A percentile compares a stretch with the other conserved stretches of the same genome.
phyloP scores from a whole-genome alignment of 1,140 invertebrate genomes.

The Orchestia grillus region DNA sequence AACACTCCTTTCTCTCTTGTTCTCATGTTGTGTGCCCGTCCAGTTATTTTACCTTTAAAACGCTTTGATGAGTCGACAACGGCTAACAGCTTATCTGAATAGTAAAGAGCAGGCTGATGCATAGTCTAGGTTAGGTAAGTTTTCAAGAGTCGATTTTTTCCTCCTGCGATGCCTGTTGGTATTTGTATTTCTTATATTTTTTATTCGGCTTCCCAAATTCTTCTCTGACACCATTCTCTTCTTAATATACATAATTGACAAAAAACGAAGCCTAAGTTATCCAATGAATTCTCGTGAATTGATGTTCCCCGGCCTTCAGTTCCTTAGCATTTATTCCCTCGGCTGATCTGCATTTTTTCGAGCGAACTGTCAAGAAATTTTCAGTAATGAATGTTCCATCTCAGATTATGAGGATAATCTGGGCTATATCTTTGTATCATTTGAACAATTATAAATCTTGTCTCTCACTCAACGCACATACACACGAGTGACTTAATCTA shows the following conservation, averaged over 20 bases:
- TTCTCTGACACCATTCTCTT: neutral
- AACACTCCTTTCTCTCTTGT: neutral
- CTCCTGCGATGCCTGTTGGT: too few species aligned
- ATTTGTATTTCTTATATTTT: neutral
- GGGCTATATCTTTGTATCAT: too few species aligned
- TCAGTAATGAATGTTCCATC: too few species aligned
- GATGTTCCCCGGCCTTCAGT: neutral
- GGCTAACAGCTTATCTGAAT: neutral
- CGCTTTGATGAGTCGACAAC: neutral
- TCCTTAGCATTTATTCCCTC: neutral
- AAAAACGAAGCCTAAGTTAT: neutral
- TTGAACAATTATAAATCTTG: too few species aligned
- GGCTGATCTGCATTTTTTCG: neutral
- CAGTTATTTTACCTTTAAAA: neutral
- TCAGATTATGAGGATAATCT: too few species aligned
- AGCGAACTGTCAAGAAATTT: neutral
- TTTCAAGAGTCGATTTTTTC: neutral
- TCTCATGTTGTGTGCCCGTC: neutral
- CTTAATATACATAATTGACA: neutral
- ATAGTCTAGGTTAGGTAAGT: too few species aligned
- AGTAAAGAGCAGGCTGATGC: neutral
- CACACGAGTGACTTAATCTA: too few species aligned
- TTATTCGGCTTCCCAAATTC: neutral
- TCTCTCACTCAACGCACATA: too few species aligned
- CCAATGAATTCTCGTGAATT: neutral